Conservation (phyloP, 2,113 vertebrate species). For the Penelope pileata region DNA sequence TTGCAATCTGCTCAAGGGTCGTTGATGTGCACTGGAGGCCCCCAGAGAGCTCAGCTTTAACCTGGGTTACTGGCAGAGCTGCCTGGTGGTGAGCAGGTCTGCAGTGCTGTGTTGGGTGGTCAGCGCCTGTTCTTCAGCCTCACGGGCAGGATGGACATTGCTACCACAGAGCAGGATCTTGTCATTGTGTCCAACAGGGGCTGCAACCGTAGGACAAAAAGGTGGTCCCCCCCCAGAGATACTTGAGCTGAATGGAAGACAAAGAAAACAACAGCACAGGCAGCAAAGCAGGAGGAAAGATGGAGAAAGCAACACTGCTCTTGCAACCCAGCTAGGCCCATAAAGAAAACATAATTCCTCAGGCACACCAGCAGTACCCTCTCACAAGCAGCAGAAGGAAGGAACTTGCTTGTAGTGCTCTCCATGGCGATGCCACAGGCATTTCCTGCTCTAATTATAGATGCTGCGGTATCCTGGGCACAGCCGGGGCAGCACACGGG, state of each 20-base stretch:
- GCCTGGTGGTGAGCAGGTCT: not conserved
- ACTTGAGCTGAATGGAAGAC: not conserved
- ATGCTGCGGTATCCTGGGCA: conserved; percentile 11
- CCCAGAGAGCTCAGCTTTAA: not conserved
- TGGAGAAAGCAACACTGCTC: not conserved
- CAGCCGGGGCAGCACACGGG: not conserved
- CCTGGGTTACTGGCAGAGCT: not conserved
- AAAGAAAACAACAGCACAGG: not conserved
- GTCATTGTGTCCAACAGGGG: not conserved
- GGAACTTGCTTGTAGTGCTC: conserved; percentile 1
- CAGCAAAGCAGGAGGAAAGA: not conserved
- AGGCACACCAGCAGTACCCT: not conserved
- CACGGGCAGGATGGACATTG: accelerated
- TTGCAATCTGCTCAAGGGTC: not conserved
- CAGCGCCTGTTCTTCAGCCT: not conserved
- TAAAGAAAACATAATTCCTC: not conserved
- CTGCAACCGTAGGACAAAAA: not conserved
- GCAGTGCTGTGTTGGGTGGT: accelerated
- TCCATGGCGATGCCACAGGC: conserved; percentile 28
- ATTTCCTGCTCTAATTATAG: conserved; percentile 54
- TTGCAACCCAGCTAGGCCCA: not conserved
- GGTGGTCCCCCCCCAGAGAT: not conserved
- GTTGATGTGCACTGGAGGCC: accelerated
- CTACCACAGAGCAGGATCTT: not conserved
- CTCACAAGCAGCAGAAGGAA: not conserved